Evolutionary conservation across 2,888 invertebrate genomes (phyloP).

Genomic region (Nezara viridula): DNA sequence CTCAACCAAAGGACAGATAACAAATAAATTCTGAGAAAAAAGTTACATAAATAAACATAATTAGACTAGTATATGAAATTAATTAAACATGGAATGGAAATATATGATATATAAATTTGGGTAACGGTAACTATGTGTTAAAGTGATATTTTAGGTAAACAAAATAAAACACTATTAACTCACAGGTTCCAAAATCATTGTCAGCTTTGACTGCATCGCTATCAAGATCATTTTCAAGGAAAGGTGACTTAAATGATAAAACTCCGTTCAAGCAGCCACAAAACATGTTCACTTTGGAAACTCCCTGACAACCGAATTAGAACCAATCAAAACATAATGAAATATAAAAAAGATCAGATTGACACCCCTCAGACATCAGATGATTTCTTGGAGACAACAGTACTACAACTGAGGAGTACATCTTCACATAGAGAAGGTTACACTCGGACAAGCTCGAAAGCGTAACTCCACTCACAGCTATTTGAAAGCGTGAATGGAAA

Average conservation of each 20-base stretch:
- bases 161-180: neutral
- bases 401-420: neutral
- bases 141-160: no score
- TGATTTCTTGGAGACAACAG: neutral
- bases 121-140: no score
- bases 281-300: neutral
- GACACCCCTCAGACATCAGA: neutral
- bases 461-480: neutral
- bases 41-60: no score
- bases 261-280: constrained; percentile 6
- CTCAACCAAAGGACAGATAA: no score
- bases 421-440: neutral
- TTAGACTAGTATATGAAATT: no score
- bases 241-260: neutral
- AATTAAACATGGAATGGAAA: no score
- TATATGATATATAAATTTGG: no score
- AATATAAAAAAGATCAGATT: neutral
- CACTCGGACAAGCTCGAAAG: neutral
- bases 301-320: neutral
- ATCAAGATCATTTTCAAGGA: neutral
- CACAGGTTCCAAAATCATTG: constrained; percentile 23
- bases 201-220: neutral
- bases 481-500: constrained; percentile 31
- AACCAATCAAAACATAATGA: neutral
- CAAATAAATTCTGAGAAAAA: no score